Conservation (phyloP, 2,888 invertebrate species). For the Campopleginae sp. region DNA sequence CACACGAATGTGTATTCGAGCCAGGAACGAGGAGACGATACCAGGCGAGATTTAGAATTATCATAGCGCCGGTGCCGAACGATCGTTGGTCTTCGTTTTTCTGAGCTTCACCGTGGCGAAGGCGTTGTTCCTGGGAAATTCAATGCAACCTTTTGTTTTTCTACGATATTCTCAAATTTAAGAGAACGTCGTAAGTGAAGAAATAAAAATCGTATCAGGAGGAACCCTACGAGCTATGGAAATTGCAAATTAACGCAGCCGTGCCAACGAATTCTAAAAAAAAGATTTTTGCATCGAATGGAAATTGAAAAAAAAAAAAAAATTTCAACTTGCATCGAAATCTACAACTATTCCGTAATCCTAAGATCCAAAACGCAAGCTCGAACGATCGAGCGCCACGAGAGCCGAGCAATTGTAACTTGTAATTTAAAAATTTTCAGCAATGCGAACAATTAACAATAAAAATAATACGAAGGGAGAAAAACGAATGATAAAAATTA, state of each 20-base stretch:
- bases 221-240: neutral
- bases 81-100: slow-evolving; percentile 94
- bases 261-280: neutral
- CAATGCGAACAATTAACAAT: slow-evolving; percentile 24
- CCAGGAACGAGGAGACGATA: slow-evolving; percentile 35
- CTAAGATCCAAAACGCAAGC: slow-evolving; percentile 17
- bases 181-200: neutral
- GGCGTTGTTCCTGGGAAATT: slow-evolving; percentile 90
- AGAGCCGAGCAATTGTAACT: slow-evolving; percentile 30
- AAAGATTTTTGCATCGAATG: neutral
- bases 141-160: slow-evolving; percentile 18
- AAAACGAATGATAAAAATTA: slow-evolving; percentile 13
- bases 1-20: neutral
- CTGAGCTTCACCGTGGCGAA: slow-evolving; percentile 95
- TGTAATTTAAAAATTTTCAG: neutral
- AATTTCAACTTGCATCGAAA: slow-evolving; percentile 8
- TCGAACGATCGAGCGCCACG: slow-evolving; percentile 47
- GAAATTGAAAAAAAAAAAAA: neutral
- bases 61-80: slow-evolving; percentile 90
- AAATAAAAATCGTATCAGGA: neutral
- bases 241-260: neutral
- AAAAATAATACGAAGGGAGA: neutral
- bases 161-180: neutral
- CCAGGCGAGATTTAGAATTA: slow-evolving; percentile 68
- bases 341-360: slow-evolving; percentile 17